Evolutionary conservation across 2,113 vertebrate genomes (phyloP).

Genomic region (Scolopax mira): DNA sequence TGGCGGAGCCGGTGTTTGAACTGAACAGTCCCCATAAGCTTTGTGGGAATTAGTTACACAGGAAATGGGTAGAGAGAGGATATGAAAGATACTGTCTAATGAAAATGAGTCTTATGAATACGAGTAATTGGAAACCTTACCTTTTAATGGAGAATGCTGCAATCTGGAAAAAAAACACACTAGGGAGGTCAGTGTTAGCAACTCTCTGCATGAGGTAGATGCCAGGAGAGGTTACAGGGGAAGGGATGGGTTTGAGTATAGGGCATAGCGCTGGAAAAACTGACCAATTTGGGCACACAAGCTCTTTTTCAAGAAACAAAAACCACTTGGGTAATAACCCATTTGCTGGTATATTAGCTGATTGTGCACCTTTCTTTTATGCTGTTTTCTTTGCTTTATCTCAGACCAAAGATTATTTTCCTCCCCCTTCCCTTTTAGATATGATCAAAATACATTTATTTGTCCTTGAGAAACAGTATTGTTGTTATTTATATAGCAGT

Average conservation of each 20-base stretch:
- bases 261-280: background rate
- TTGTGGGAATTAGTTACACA: background rate
- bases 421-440: background rate
- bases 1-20: background rate
- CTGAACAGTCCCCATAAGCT: background rate
- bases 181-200: background rate
- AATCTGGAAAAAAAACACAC: background rate
- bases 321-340: background rate
- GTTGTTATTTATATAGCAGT: background rate
- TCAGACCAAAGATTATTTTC: background rate
- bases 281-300: background rate
- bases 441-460: slow-evolving; percentile 8
- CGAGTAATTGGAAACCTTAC: background rate
- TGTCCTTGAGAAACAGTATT: background rate
- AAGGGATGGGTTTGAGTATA: background rate
- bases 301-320: background rate
- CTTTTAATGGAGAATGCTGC: background rate
- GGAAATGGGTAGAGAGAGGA: background rate
- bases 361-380: background rate
- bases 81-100: background rate
- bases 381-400: background rate
- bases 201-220: background rate
- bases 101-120: background rate
- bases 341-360: background rate
- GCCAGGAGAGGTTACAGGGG: background rate